These are phyloP conservation scores for Austrofundulus limnaeus DNA, from an alignment of 2,113 vertebrate species.

Conservation along the genomic window DNA sequence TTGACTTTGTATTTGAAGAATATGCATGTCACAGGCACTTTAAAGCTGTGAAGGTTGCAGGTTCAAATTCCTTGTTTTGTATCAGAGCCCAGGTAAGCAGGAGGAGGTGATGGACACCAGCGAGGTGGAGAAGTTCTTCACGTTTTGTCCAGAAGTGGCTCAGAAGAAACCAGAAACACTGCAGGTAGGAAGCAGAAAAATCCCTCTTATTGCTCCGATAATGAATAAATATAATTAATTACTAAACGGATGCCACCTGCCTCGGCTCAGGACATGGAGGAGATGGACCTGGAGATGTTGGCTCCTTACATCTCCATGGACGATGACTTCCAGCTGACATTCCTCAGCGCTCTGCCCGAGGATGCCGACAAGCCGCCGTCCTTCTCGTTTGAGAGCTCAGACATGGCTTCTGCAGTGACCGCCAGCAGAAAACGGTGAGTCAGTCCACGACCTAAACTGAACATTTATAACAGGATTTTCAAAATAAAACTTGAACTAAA, in stretches of 20 bases:
- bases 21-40: too few species aligned
- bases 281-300: conserved; percentile 86
- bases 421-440: conserved; percentile 73
- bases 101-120: conserved; percentile 57
- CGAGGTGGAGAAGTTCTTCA: conserved; percentile 75
- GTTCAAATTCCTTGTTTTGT: neutral
- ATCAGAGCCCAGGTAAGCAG: conserved; percentile 43
- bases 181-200: conserved; percentile 23
- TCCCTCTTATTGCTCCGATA: too few species aligned
- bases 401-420: neutral
- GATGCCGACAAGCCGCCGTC: neutral
- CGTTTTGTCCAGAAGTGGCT: conserved; percentile 51
- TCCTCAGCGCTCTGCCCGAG: conserved; percentile 59
- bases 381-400: neutral
- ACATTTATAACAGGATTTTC: too few species aligned
- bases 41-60: neutral
- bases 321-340: conserved; percentile 88
- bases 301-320: conserved; percentile 94
- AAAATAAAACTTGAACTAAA: too few species aligned
- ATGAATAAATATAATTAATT: too few species aligned
- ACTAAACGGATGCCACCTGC: too few species aligned
- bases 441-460: too few species aligned
- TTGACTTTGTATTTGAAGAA: too few species aligned
- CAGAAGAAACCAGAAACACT: conserved; percentile 52
- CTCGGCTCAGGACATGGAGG: conserved; percentile 60